Conservation (phyloP, 2,797 vertebrate genomes). For the Eulemur albifrons region DNA sequence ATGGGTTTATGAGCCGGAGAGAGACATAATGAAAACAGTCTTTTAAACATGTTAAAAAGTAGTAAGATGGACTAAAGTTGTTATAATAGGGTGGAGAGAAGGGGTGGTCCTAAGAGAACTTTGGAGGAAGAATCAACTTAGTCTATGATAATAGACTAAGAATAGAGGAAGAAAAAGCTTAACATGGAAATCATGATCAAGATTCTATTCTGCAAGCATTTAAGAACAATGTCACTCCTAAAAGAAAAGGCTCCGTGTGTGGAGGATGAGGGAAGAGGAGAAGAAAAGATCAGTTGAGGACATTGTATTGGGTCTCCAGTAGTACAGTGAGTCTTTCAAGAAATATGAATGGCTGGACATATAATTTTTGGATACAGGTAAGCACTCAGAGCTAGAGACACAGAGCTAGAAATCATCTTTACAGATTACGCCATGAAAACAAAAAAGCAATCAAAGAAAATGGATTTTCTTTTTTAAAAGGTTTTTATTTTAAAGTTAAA, state of each 20-base stretch:
- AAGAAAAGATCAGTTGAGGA: not conserved
- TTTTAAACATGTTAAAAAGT: not conserved
- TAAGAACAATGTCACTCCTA: not conserved
- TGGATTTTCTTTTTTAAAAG: not conserved
- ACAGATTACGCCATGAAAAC: not conserved
- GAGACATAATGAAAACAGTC: not conserved
- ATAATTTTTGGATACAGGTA: not conserved
- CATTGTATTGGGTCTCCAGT: not conserved
- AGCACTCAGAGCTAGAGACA: not conserved
- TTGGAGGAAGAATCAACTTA: not conserved
- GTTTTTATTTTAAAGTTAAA: constrained; percentile 42
- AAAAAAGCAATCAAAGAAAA: not conserved
- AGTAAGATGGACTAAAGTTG: not conserved
- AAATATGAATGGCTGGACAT: not conserved
- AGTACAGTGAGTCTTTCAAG: not conserved
- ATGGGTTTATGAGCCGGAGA: not conserved
- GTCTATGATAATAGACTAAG: not conserved
- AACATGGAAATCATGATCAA: not conserved
- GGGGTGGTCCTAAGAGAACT: not conserved
- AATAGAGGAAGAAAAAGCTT: not conserved
- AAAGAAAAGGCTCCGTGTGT: not conserved
- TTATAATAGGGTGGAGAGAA: not conserved
- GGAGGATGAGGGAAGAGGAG: not conserved
- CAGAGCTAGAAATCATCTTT: not conserved
- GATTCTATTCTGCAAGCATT: not conserved